These are phyloP conservation scores for Leptinotarsa undecemlineata DNA, from an alignment of 1,140 invertebrate species.

Conservation along the genomic window DNA sequence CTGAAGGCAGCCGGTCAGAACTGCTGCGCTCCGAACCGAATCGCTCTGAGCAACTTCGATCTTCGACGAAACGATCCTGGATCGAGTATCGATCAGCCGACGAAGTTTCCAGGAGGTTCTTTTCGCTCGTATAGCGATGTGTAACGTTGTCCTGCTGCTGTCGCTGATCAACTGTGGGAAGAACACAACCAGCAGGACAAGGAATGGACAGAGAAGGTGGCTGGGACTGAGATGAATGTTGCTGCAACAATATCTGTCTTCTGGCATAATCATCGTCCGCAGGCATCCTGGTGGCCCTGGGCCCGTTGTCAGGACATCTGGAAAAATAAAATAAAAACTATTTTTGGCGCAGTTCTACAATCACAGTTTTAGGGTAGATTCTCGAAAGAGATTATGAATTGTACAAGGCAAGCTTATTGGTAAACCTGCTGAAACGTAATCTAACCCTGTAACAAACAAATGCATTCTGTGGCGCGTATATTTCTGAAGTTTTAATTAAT, in stretches of 20 bases:
- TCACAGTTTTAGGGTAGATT: no score
- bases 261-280: slow-evolving; percentile 53
- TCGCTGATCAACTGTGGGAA: slow-evolving; percentile 37
- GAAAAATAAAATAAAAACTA: slow-evolving; percentile 28
- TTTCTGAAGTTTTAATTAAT: no score
- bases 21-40: slow-evolving; percentile 47
- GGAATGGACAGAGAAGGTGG: slow-evolving; percentile 31
- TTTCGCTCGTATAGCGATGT: slow-evolving; percentile 36
- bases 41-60: slow-evolving; percentile 34
- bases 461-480: no score
- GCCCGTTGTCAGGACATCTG: slow-evolving; percentile 57
- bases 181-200: slow-evolving; percentile 48
- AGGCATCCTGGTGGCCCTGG: slow-evolving; percentile 55
- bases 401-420: no score
- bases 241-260: slow-evolving; percentile 48
- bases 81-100: slow-evolving; percentile 21
- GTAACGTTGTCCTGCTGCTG: slow-evolving; percentile 4
- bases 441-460: no score
- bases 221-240: slow-evolving; percentile 34
- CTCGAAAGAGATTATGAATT: no score
- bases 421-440: no score
- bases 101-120: slow-evolving; percentile 36
- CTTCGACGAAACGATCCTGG: slow-evolving; percentile 27
- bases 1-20: slow-evolving; percentile 50
- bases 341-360: no score